phyloP scores from a whole-genome alignment of 2,888 invertebrate genomes.

The Petrolisthes cinctipes region DNA sequence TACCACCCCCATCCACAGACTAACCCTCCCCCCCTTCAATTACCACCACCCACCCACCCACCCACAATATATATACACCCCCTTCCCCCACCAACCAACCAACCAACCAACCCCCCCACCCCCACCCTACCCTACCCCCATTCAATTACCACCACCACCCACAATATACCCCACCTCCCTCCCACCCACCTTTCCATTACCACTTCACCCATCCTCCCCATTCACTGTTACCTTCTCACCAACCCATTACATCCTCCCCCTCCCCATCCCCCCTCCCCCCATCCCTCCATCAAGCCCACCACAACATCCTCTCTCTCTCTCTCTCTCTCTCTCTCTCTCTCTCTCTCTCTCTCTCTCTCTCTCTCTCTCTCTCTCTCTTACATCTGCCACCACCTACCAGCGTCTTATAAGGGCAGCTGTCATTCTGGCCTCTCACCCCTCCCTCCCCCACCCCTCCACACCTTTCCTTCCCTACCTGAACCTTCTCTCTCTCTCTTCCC shows the following conservation, averaged over 20 bases:
- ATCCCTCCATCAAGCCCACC: not conserved
- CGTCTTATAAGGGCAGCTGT: slow-evolving; percentile 16
- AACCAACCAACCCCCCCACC: no score
- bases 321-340: not conserved
- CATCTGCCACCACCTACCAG: not conserved
- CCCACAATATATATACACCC: no score
- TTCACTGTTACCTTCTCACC: not conserved
- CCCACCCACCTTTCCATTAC: not conserved
- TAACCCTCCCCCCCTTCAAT: no score
- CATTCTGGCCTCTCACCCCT: not conserved
- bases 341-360: not conserved
- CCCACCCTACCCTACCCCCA: no score
- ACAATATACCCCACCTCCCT: not conserved
- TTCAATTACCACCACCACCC: no score
- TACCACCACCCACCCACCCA: no score
- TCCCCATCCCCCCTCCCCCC: not conserved
- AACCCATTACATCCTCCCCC: not conserved
- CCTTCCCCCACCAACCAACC: not conserved
- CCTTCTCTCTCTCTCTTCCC: not conserved
- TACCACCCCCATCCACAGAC: no score
- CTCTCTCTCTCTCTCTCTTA: not conserved
- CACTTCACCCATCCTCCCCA: not conserved
- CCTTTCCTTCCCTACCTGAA: not conserved
- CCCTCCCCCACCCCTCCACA: not conserved
- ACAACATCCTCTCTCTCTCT: not conserved